Percentiles rank a stretch among this genome's conserved stretches.
phyloP scores from a whole-genome alignment of 35 echinoderm and acorn worm species.

The Heliocidaris tuberculata region DNA sequence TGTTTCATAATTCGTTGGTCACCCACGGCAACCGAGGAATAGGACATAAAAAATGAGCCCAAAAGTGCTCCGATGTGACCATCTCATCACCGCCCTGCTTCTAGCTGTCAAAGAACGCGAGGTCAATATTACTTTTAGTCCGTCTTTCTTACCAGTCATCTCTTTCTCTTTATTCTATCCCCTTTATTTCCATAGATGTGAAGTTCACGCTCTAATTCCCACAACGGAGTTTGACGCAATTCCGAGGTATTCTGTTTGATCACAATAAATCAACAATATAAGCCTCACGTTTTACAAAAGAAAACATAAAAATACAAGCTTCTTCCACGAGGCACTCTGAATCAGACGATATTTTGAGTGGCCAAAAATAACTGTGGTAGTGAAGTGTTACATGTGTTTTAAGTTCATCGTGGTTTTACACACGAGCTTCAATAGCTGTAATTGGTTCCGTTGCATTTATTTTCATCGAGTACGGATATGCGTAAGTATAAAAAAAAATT shows the following conservation, averaged over 20 bases:
- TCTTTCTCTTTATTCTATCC: background rate
- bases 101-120: background rate
- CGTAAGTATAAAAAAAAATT: too few species aligned
- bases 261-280: background rate
- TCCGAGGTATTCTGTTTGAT: background rate
- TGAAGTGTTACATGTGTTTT: background rate
- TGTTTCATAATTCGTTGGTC: background rate
- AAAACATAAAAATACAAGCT: background rate
- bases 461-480: too few species aligned
- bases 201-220: background rate
- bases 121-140: background rate
- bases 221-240: background rate
- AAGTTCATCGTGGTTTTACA: too few species aligned
- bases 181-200: background rate
- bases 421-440: too few species aligned
- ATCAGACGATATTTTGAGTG: background rate
- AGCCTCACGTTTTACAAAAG: too few species aligned
- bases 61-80: background rate
- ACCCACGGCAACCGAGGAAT: background rate
- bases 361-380: background rate
- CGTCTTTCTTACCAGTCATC: background rate
- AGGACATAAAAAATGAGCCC: background rate
- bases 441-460: too few species aligned
- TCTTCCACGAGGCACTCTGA: background rate
- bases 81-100: background rate